These are phyloP conservation scores for Myzus persicae DNA, from an alignment of 1,140 invertebrate species.

Conservation along the genomic window DNA sequence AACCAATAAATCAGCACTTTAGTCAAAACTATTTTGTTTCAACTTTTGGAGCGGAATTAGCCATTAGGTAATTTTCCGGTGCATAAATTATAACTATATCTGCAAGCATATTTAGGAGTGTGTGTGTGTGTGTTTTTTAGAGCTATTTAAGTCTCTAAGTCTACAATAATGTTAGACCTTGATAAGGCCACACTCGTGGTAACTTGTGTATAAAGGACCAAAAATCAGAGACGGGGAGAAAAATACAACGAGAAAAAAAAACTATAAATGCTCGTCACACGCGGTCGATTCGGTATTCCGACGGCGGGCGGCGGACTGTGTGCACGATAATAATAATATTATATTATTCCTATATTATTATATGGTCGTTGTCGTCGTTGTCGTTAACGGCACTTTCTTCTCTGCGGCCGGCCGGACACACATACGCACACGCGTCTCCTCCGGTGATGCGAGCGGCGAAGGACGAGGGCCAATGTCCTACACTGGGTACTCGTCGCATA, in stretches of 20 bases:
- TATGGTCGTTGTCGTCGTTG: background rate
- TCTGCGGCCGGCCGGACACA: background rate
- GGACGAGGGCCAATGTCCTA: background rate
- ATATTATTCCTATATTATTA: slow-evolving; percentile 10
- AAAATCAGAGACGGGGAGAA: background rate
- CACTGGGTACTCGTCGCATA: background rate
- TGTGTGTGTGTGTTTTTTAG: background rate
- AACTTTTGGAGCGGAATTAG: background rate
- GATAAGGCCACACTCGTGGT: background rate
- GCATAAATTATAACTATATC: background rate
- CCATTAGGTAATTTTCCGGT: too few relatives aligned
- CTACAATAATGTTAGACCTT: background rate
- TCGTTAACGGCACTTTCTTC: slow-evolving; percentile 57
- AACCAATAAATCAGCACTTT: background rate
- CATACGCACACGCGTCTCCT: slow-evolving; percentile 36
- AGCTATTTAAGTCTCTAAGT: background rate
- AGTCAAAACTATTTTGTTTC: background rate
- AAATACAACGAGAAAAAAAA: slow-evolving; percentile 24
- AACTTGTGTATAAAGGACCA: background rate
- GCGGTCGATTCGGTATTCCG: slow-evolving; percentile 55
- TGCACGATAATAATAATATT: slow-evolving; percentile 28
- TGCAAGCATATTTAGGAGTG: background rate
- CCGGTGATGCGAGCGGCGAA: slow-evolving; percentile 17
- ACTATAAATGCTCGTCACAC: slow-evolving; percentile 53
- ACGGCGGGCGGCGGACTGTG: background rate